These are phyloP conservation scores for Cephalopachus bancanus DNA, from an alignment of 2,797 vertebrate genomes.

Conservation along the genomic window DNA sequence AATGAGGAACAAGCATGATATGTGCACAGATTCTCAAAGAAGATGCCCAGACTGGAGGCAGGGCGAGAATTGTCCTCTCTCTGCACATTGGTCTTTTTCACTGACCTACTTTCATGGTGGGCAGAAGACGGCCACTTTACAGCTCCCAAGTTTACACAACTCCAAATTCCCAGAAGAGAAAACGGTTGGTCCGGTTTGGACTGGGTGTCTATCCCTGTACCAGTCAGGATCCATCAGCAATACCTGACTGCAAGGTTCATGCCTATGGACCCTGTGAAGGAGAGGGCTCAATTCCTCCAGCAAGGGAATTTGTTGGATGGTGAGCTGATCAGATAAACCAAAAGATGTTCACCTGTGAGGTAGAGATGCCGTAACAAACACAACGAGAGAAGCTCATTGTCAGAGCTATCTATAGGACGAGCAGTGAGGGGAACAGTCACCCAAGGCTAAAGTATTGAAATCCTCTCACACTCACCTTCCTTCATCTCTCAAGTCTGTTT, in stretches of 20 bases:
- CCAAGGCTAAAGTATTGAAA: neutral
- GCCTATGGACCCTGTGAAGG: neutral
- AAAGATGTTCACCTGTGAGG: neutral
- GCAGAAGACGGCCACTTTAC: neutral
- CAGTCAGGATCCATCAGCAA: neutral
- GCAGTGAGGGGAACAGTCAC: neutral
- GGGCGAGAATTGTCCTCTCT: neutral
- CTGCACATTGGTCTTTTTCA: neutral
- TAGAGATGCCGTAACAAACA: neutral
- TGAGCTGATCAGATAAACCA: neutral
- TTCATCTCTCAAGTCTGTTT: neutral
- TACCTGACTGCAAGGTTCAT: neutral
- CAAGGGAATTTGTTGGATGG: neutral
- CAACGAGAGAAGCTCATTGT: neutral
- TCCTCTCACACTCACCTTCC: neutral
- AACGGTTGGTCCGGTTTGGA: neutral
- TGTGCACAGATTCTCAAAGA: neutral
- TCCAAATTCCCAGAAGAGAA: neutral
- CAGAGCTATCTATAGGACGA: neutral
- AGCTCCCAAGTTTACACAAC: neutral
- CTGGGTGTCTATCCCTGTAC: no score
- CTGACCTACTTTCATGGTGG: neutral
- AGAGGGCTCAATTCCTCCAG: conserved; percentile 3
- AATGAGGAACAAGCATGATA: neutral
- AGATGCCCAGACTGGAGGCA: neutral